Evolutionary conservation across 2,888 invertebrate genomes (phyloP), one percentile per base, ranked within the genome.

Genomic region (Yponomeuta sedellus): DNA sequence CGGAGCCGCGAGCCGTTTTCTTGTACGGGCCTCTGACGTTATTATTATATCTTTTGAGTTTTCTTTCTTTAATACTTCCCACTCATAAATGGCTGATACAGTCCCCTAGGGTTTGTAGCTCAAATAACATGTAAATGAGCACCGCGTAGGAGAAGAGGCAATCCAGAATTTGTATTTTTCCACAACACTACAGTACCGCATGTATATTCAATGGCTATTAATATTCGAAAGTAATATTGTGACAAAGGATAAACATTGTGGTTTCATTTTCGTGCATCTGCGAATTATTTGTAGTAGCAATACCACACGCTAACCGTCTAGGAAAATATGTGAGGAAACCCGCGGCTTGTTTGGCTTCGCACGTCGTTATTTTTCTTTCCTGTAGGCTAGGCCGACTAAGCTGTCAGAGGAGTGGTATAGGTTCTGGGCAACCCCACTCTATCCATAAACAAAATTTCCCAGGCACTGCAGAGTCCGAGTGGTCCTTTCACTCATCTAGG

Each of bases 101-200:
- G 86, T 83, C 88, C 90, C 90, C 86, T 85, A 83, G 87, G 88
- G 89, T 86, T 82, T 83, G 81, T 83, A 82, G 80, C 82, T 82
- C 88, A 82, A 91, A 90, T 90, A 91, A 88, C 88, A 91, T 91
- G 89, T 87, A 90, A 91, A 90, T 90, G 87, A 91, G 86, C 82
- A 76, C 74, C 64, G 77, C 80, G 74, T 79, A 77, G 75, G 77
- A 79, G 79, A 81, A 82, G 85, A 81, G 82, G 85, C 64, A 64
- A 67, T 66, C 61, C 56, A 20, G 61, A 67, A 64, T 66, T 64
- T 40, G 44, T 52, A 16, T 16, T 52, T 52, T 52, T 52, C 16
- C 44, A 12, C 44, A 5, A 52, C 12, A 52, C 44, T 1, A 12
- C 44, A 16, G 12, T 12, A 16, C 8, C 5, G 34, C 34, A 34